Conservation (phyloP, 2,888 invertebrate species). For the Hydrotaea cyrtoneurina region DNA sequence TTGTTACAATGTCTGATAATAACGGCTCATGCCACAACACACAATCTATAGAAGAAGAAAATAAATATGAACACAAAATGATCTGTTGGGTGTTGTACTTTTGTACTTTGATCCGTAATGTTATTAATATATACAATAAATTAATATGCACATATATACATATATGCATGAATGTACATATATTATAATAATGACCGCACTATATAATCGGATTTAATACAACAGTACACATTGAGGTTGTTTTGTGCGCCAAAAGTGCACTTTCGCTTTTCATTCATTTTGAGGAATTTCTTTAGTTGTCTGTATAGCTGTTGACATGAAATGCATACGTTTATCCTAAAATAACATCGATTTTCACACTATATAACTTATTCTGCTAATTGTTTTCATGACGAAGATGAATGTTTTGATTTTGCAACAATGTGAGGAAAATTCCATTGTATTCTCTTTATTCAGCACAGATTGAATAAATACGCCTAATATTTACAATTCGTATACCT, state of each 20-base stretch:
- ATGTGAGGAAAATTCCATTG: too few species aligned
- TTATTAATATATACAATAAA: constrained; percentile 40
- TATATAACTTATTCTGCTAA: too few species aligned
- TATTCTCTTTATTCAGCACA: too few species aligned
- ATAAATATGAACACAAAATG: background rate
- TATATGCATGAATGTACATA: constrained; percentile 9
- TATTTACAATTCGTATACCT: too few species aligned
- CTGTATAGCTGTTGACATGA: too few species aligned
- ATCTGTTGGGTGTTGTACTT: constrained; percentile 62
- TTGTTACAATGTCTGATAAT: constrained; percentile 29
- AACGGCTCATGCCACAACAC: background rate
- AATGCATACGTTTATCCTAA: too few species aligned
- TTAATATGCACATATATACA: constrained; percentile 21
- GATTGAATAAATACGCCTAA: too few species aligned
- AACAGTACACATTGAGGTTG: background rate
- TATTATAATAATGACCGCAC: constrained; percentile 11
- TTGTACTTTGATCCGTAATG: constrained; percentile 63
- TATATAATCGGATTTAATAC: background rate
- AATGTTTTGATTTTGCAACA: too few species aligned
- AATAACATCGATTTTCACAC: too few species aligned
- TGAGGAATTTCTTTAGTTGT: background rate
- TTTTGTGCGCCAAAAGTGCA: constrained; percentile 19
- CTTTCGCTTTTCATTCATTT: constrained; percentile 1
- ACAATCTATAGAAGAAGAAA: constrained; percentile 11
- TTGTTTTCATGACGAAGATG: too few species aligned